Base-by-base conservation (phyloP, 1,140 invertebrate species). In the Helicoverpa zea region DNA sequence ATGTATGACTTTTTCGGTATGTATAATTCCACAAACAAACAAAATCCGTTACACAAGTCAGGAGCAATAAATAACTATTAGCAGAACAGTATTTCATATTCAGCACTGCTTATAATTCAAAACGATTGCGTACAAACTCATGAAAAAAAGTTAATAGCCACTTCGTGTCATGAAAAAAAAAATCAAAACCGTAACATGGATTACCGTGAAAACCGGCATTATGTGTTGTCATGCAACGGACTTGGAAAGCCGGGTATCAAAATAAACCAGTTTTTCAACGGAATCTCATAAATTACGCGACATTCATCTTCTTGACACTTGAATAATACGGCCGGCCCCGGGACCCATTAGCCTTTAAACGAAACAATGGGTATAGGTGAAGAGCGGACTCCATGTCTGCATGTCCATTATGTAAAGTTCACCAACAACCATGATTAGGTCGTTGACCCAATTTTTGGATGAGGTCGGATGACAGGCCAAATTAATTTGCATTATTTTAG, bases 251-350 rank as follows among this genome's bases (percentile, higher is more conserved):
- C 74, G 81, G 79, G 77, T 86, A 83, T 83, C 80, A 83, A 84
- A 85, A 82, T 87, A 87, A 76, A 18, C 73, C 82, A 86, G 83
- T 92, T 89, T 91, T 88, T 86, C 86, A 83, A 81, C 79, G 77
- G 68, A 86, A 87, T 84, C 86, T 83, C 90, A 91, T 91, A 93
- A 93, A 93, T 91, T 92, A 92, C 90, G 73, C 84, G 84, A 90
- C 92, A 93, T 93, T 92, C 87, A 93, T 93, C 92, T 92, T 91
- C 87, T 80, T 92, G 92, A 91, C 91, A 90, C 89, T 90, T 91
- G 90, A 91, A 93, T 92, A 93, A 91, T 87, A 90, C 84, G 86
- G 77, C 86, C 76, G 80, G 84, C 83, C 84, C 79, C 84, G 82
- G 84, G 84, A 3, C 85, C 92, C 91, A 93, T 92, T 93, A 93